A percentile compares a stretch with the other conserved stretches of the same genome.
Evolutionary conservation across 2,888 invertebrate species (phyloP).

Genomic region (Tanypteryx hageni): DNA sequence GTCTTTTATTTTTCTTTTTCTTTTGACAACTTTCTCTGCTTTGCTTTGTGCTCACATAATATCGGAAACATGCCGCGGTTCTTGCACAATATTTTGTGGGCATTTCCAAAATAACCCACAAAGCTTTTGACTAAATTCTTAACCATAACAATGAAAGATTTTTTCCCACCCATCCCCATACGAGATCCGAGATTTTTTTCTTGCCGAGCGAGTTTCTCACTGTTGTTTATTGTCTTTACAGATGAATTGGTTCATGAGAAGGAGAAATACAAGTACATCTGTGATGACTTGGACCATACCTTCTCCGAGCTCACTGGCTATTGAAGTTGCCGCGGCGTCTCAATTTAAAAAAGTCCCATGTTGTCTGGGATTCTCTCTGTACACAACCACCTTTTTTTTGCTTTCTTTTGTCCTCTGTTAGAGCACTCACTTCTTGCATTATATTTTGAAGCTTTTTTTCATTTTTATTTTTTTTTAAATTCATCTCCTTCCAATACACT

Average conservation of each 20-base stretch:
- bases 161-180: background rate
- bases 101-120: slow-evolving; percentile 8
- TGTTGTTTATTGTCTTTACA: slow-evolving; percentile 72
- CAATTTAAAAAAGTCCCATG: slow-evolving; percentile 69
- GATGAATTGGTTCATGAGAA: slow-evolving; percentile 82
- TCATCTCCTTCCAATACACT: slow-evolving; percentile 61
- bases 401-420: slow-evolving; percentile 73
- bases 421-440: slow-evolving; percentile 71
- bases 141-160: slow-evolving; percentile 50
- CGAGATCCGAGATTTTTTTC: slow-evolving; percentile 27
- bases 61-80: slow-evolving; percentile 41
- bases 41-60: slow-evolving; percentile 43
- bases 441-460: slow-evolving; percentile 56
- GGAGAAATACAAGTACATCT: slow-evolving; percentile 87
- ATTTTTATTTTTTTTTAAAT: slow-evolving; percentile 41
- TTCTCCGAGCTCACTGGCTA: slow-evolving; percentile 86
- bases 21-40: slow-evolving; percentile 63
- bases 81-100: slow-evolving; percentile 26
- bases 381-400: slow-evolving; percentile 70
- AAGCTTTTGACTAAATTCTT: slow-evolving; percentile 57
- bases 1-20: slow-evolving; percentile 67
- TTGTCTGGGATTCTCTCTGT: slow-evolving; percentile 73
- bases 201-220: slow-evolving; percentile 44
- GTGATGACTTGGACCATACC: slow-evolving; percentile 86
- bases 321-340: slow-evolving; percentile 74